phyloP scores from a whole-genome alignment of 2,797 vertebrate species.

The Chelmon rostratus region DNA sequence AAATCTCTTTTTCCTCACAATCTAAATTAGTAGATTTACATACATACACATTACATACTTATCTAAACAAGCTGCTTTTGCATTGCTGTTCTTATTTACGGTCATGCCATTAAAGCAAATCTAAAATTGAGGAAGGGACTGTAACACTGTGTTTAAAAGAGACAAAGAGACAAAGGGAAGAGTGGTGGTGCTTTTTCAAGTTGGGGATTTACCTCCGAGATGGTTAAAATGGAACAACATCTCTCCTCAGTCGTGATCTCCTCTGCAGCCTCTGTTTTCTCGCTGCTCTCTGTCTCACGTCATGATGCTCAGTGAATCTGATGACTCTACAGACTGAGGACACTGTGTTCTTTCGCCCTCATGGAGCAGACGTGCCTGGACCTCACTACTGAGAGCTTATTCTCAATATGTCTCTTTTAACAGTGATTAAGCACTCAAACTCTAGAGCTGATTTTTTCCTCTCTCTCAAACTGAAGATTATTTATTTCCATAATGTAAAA shows the following conservation, averaged over 20 bases:
- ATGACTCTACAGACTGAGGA: slow-evolving; percentile 33
- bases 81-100: background rate
- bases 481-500: background rate
- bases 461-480: background rate
- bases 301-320: slow-evolving; percentile 24
- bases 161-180: background rate
- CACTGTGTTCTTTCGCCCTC: slow-evolving; percentile 49
- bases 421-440: background rate
- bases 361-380: slow-evolving; percentile 15
- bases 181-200: background rate
- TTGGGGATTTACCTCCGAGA: background rate
- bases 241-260: background rate
- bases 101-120: background rate
- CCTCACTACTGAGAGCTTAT: background rate
- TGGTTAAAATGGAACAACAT: background rate
- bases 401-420: background rate
- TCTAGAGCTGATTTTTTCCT: background rate
- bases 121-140: background rate
- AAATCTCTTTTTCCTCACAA: background rate
- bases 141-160: background rate
- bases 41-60: background rate
- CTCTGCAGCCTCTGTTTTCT: slow-evolving; percentile 13
- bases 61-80: background rate
- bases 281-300: slow-evolving; percentile 16
- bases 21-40: background rate